Conservation (phyloP, 2,888 invertebrate species). For the Heliconius sara region DNA sequence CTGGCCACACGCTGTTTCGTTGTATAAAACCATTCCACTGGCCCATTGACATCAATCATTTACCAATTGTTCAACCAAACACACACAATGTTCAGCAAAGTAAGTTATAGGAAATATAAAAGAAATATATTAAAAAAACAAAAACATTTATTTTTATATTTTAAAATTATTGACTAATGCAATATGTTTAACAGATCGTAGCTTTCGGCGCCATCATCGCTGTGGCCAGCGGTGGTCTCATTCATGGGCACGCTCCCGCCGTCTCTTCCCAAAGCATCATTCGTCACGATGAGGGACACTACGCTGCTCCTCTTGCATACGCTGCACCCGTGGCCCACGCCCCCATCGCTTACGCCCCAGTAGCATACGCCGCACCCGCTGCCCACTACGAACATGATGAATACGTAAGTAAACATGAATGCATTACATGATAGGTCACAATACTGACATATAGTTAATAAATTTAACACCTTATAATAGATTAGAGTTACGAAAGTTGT, state of each 20-base stretch:
- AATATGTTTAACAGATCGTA: constrained; percentile 51
- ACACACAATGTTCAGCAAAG: constrained; percentile 73
- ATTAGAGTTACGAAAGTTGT: not conserved
- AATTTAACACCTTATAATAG: not conserved
- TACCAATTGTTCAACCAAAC: constrained; percentile 61
- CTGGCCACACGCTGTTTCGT: constrained; percentile 51
- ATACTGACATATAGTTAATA: not conserved
- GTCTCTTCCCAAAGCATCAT: constrained; percentile 65
- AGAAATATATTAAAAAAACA: not conserved
- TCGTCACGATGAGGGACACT: constrained; percentile 59
- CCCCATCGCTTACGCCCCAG: constrained; percentile 42
- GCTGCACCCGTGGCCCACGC: constrained; percentile 55
- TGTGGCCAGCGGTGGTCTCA: constrained; percentile 71
- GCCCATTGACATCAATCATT: constrained; percentile 67
- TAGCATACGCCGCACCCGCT: constrained; percentile 53
- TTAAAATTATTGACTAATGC: not conserved
- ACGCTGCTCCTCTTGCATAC: constrained; percentile 50
- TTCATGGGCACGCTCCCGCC: constrained; percentile 53
- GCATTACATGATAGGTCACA: not conserved
- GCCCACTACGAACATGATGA: constrained; percentile 56
- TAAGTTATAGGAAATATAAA: constrained; percentile 53
- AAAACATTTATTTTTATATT: not conserved
- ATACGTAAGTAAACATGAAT: constrained; percentile 50
- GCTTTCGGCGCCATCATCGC: constrained; percentile 58
- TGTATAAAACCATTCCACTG: constrained; percentile 71